A percentile compares a stretch with the other conserved stretches of the same genome.
These are phyloP conservation scores for Oryzias woworae DNA, from an alignment of 2,113 vertebrate species.

Conservation along the genomic window DNA sequence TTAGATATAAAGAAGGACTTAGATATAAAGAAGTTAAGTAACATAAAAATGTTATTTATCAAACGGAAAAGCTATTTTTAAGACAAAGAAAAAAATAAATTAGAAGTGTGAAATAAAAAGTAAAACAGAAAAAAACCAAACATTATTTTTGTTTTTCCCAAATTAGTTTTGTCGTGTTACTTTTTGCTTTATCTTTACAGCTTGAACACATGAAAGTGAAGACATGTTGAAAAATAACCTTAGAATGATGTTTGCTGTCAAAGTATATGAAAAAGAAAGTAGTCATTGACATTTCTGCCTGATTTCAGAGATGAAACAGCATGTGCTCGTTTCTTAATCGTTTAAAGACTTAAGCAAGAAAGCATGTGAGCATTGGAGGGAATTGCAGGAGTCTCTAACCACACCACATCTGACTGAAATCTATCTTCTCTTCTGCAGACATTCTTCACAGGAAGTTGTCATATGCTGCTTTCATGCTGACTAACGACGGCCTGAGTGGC, in stretches of 20 bases:
- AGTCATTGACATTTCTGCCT: neutral
- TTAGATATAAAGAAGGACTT: neutral
- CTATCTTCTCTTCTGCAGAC: slow-evolving; percentile 73
- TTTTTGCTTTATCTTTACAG: too few relatives aligned
- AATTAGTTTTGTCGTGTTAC: too few relatives aligned
- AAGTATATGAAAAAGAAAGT: neutral
- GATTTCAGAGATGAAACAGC: neutral
- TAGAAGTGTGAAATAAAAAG: too few relatives aligned
- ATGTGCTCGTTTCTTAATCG: slow-evolving; percentile 3
- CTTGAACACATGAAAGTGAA: too few relatives aligned
- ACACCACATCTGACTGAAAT: slow-evolving; percentile 73
- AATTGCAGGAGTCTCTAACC: slow-evolving; percentile 41
- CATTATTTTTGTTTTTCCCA: too few relatives aligned
- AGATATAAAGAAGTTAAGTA: too few relatives aligned
- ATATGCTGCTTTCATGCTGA: slow-evolving; percentile 77
- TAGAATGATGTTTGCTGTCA: too few relatives aligned
- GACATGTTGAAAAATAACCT: too few relatives aligned
- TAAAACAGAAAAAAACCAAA: too few relatives aligned
- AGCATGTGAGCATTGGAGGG: slow-evolving; percentile 4
- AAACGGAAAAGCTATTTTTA: too few relatives aligned
- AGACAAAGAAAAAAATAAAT: too few relatives aligned
- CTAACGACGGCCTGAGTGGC: slow-evolving; percentile 59
- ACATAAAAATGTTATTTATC: too few relatives aligned
- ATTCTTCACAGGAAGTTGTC: slow-evolving; percentile 71
- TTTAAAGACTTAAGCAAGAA: slow-evolving; percentile 13